These are phyloP conservation scores for Tethya wilhelma DNA, from an alignment of 37 sponge, comb jelly and placozoan genomes.

Conservation along the genomic window DNA sequence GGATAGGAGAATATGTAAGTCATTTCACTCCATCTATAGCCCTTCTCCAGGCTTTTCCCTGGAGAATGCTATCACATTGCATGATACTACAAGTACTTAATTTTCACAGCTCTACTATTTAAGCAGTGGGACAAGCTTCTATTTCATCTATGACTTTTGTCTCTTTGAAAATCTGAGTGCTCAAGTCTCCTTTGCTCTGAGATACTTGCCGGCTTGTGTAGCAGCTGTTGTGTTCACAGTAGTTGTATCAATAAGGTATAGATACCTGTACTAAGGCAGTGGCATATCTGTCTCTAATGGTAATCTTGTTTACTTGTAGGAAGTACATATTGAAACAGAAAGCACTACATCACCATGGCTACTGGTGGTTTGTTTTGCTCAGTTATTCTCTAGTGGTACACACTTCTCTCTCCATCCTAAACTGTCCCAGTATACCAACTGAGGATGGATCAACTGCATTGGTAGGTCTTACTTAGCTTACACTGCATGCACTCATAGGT, in stretches of 20 bases:
- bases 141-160: slow-evolving; percentile 88
- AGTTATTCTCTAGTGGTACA: slow-evolving; percentile 56
- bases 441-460: neutral
- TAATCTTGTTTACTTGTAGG: neutral
- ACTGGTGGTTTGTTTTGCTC: slow-evolving; percentile 59
- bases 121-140: slow-evolving; percentile 63
- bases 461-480: neutral
- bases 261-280: neutral
- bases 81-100: neutral
- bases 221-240: slow-evolving; percentile 37
- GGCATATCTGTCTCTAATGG: neutral
- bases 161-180: slow-evolving; percentile 56
- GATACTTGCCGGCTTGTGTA: slow-evolving; percentile 56
- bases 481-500: too few species aligned
- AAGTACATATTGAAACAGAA: slow-evolving; percentile 9
- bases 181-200: slow-evolving; percentile 53
- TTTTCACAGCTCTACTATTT: slow-evolving; percentile 60
- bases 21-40: neutral
- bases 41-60: neutral
- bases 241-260: slow-evolving; percentile 30
- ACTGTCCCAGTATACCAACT: slow-evolving; percentile 59
- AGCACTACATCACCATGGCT: slow-evolving; percentile 6
- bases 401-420: slow-evolving; percentile 66
- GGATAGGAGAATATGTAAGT: slow-evolving; percentile 58
- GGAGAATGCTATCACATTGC: neutral